Evolutionary conservation across 2,797 vertebrate species (phyloP), one percentile per base, ranked within the genome.

Genomic region (Telmatherina bonti): DNA sequence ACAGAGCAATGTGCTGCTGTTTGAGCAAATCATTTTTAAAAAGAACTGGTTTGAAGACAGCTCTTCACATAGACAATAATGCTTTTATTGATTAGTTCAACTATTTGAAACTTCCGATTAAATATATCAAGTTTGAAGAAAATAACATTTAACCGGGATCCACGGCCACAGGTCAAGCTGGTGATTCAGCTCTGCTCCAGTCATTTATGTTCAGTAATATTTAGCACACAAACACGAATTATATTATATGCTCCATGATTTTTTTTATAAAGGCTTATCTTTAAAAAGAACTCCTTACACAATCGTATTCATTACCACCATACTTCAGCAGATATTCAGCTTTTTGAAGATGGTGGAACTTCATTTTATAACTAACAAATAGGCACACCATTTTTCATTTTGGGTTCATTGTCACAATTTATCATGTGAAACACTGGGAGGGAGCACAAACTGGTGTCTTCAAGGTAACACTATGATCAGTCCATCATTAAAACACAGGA

Each of bases 181-280:
- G 61, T 64, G 36, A 65, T 73, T 56, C 8, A 71, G 36, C 26
- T 33, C 31, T 49, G 36, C n/a, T 38, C 26, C 11, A 29, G 33
- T 59, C n/a, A 74, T 63, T 54, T 29, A 6, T 54, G 54, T 10
- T 26, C 38, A 67, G 27, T 20, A n/a, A n/a, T n/a, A n/a, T n/a
- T n/a, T 72, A 76, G 55, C 57, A 64, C 24, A 73, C 76, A 66
- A 52, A 38, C 69, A 72, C 59, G 5, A 8, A 20, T 45, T 20
- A 81, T 10, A 60, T 54, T 61, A 66, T 27, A 62, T 6, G 49
- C 49, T 68, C 63, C 70, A 78, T 79, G 64, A 67, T 61, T 41
- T 70, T n/a, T 83, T 67, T 70, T 79, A 62, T 67, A 47, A 53
- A 79, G 3, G 1, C 64, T 38, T 16, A 78, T n/a, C n/a, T n/a